A percentile compares a stretch with the other conserved stretches of the same genome.
These are phyloP conservation scores for Listrodromus nycthemerus DNA, from an alignment of 2,888 invertebrate species.

Conservation along the genomic window DNA sequence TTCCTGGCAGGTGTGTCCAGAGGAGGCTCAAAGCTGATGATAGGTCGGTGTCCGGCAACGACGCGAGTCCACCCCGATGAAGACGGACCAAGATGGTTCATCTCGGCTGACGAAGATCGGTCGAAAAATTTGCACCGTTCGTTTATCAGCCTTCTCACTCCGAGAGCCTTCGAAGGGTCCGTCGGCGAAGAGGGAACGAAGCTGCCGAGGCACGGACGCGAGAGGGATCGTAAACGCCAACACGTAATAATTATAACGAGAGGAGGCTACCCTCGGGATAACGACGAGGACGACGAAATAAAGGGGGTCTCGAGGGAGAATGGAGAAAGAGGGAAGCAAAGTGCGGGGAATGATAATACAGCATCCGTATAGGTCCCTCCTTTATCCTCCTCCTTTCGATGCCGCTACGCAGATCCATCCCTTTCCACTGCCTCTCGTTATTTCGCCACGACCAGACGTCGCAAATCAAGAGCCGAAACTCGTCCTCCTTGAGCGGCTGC, in stretches of 20 bases:
- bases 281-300: constrained; percentile 56
- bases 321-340: constrained; percentile 34
- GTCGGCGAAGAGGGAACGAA: constrained; percentile 26
- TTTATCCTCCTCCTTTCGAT: constrained; percentile 58
- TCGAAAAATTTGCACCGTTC: constrained; percentile 1
- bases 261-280: constrained; percentile 67
- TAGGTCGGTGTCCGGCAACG: constrained; percentile 47
- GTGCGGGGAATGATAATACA: constrained; percentile 35
- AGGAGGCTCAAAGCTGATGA: constrained; percentile 41
- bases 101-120: constrained; percentile 5
- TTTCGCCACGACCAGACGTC: constrained; percentile 71
- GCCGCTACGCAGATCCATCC: constrained; percentile 61
- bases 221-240: constrained; percentile 81
- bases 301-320: constrained; percentile 16
- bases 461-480: constrained; percentile 70
- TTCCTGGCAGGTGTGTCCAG: not conserved
- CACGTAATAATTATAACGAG: constrained; percentile 83
- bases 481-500: constrained; percentile 41
- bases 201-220: constrained; percentile 51
- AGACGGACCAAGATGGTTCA: constrained; percentile 12
- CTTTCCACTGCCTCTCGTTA: constrained; percentile 70
- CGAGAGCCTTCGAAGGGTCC: constrained; percentile 6
- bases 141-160: constrained; percentile 22
- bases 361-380: constrained; percentile 47
- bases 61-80: constrained; percentile 37